phyloP scores from a whole-genome alignment of 2,888 invertebrate species.

The Dinocampus coccinellae region DNA sequence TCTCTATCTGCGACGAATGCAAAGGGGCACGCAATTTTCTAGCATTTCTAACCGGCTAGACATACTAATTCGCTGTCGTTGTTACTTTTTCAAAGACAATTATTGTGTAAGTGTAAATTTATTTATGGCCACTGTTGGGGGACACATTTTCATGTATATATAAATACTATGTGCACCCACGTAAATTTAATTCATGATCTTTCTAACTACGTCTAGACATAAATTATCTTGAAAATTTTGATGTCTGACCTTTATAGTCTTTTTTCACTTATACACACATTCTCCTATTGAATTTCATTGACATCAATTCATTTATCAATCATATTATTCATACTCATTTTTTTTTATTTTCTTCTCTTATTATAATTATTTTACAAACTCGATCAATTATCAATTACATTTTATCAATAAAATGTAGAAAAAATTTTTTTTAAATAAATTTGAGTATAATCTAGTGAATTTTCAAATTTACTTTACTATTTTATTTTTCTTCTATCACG shows the following conservation, averaged over 20 bases:
- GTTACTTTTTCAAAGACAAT: slow-evolving; percentile 10
- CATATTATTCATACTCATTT: not conserved
- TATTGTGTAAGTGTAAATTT: slow-evolving; percentile 6
- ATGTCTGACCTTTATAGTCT: slow-evolving; percentile 9
- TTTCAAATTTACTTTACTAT: no score
- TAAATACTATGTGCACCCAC: not conserved
- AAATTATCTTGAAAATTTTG: slow-evolving; percentile 14
- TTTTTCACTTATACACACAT: slow-evolving; percentile 12
- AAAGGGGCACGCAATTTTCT: slow-evolving; percentile 13
- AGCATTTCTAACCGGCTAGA: slow-evolving; percentile 27
- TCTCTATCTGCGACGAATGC: slow-evolving; percentile 27
- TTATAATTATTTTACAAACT: not conserved
- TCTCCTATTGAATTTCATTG: not conserved
- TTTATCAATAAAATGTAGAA: no score
- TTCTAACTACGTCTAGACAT: not conserved
- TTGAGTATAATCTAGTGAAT: no score
- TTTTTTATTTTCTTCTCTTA: not conserved
- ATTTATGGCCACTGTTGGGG: slow-evolving; percentile 10
- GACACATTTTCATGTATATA: not conserved
- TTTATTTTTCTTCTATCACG: not conserved
- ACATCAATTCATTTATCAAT: not conserved
- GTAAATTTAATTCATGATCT: slow-evolving; percentile 9
- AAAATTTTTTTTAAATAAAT: no score
- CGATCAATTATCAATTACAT: no score
- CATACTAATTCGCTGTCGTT: slow-evolving; percentile 20